Evolutionary conservation across 2,888 invertebrate genomes (phyloP).

Genomic region (Automeris io): DNA sequence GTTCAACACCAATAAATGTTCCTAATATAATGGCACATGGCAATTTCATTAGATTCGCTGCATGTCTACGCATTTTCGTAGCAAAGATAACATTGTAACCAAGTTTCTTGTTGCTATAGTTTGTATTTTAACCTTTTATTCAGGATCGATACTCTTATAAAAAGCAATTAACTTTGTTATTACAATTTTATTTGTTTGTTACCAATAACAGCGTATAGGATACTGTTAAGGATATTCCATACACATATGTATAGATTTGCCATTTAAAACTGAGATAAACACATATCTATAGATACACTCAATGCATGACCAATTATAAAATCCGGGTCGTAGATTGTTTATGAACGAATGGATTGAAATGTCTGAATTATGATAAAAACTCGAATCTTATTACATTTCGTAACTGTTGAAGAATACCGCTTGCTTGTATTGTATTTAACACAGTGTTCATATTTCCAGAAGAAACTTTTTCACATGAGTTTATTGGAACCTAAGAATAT

Average conservation of each 20-base stretch:
- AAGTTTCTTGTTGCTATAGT: too few species aligned
- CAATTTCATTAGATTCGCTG: too few species aligned
- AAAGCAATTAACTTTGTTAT: too few species aligned
- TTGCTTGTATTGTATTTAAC: not conserved
- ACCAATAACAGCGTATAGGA: constrained; percentile 18
- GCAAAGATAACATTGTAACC: too few species aligned
- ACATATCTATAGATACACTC: constrained; percentile 17
- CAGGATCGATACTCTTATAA: too few species aligned
- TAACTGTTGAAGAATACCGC: not conserved
- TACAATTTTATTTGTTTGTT: not conserved
- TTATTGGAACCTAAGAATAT: too few species aligned
- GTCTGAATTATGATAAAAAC: constrained; percentile 11
- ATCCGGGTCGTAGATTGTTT: constrained; percentile 25
- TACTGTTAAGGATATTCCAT: constrained; percentile 28
- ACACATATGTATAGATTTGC: constrained; percentile 24
- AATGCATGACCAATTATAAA: constrained; percentile 13
- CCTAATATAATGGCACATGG: too few species aligned
- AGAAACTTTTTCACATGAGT: too few species aligned
- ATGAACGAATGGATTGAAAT: constrained; percentile 14
- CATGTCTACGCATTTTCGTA: too few species aligned
- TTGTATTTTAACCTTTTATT: too few species aligned
- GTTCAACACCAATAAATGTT: too few species aligned
- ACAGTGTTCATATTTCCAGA: too few species aligned
- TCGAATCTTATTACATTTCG: constrained; percentile 3
- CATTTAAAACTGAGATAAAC: constrained; percentile 22